A percentile compares a stretch with the other conserved stretches of the same genome.
phyloP scores from a whole-genome alignment of 2,888 invertebrate species.

The Conchocele bisecta region DNA sequence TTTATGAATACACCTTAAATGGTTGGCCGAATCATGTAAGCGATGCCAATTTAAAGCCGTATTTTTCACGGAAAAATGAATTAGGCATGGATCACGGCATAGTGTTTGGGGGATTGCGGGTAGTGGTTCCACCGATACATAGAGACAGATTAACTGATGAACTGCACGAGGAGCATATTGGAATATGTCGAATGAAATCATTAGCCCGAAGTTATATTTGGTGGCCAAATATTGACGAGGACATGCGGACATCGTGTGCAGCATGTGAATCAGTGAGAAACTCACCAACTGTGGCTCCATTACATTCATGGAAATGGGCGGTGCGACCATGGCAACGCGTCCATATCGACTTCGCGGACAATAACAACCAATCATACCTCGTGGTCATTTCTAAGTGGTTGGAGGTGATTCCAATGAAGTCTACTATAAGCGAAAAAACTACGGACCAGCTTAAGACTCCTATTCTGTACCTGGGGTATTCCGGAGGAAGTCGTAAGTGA shows the following conservation, averaged over 20 bases:
- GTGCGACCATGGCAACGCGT: conserved; percentile 28
- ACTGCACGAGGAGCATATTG: conserved; percentile 15
- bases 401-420: conserved; percentile 40
- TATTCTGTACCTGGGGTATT: conserved; percentile 34
- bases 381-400: conserved; percentile 46
- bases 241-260: conserved; percentile 42
- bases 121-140: conserved; percentile 19
- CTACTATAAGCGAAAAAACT: conserved; percentile 27
- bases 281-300: conserved; percentile 12
- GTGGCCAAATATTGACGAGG: not conserved
- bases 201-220: conserved; percentile 14
- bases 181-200: conserved; percentile 26
- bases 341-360: conserved; percentile 48
- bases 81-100: conserved; percentile 7
- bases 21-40: conserved; percentile 24
- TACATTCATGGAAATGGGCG: conserved; percentile 43
- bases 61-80: conserved; percentile 15
- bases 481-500: conserved; percentile 26
- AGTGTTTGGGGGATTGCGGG: conserved; percentile 21
- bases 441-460: conserved; percentile 21
- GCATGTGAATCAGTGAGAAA: conserved; percentile 23
- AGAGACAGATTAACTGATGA: not conserved
- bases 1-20: conserved; percentile 1
- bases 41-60: conserved; percentile 14
- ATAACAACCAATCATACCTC: conserved; percentile 30